Base-by-base conservation (phyloP, 2,888 invertebrate genomes). In the Zhuqinia jingwanae region DNA sequence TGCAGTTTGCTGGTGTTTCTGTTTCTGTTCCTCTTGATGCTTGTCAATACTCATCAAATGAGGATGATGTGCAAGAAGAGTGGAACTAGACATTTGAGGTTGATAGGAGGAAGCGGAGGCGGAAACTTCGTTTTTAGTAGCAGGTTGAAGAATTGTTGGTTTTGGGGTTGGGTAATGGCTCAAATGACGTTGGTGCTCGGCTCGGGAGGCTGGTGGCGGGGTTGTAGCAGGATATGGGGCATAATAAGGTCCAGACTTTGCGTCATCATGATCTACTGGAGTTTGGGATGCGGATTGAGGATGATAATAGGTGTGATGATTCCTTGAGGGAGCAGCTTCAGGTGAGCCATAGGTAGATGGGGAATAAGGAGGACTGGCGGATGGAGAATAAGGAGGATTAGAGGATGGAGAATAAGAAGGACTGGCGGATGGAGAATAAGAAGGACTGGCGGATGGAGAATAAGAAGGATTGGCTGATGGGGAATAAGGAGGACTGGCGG, bases 1-100 rank as follows among this genome's bases (percentile, higher is more conserved):
- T 11, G 47, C 15, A 30, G 63, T 60, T 15, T 58, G 73, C 2
- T 82, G 60, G 27, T 80, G 78, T 0, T 42, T 22, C 20, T 73
- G 36, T 15, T 22, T 50, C 45, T 81, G 81, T 13, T 75, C 75
- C 22, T 75, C 56, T 36, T 82, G 82, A 50, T 75, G 53, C 50
- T 75, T 73, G 27, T 82, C 82, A 82, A 82, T 82, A 20, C 75
- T 75, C 0, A 63, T 75, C n/a, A 82, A 22, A 17, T 82, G 73
- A 3, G 82, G 36, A 25, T 82, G 80, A 2, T 81, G 75, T 20
- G 58, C 42, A n/a, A 77, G 77, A 1, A 45, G 20, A 5, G 82
- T 65, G 17, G 36, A 36, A 6, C 36, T 8, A 3, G 36, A 36
- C 8, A 36, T 8, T 36, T 36, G 36, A 3, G 8, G 3, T 36